phyloP scores from a whole-genome alignment of 1,140 invertebrate species.

The Trypoxylus dichotomus region DNA sequence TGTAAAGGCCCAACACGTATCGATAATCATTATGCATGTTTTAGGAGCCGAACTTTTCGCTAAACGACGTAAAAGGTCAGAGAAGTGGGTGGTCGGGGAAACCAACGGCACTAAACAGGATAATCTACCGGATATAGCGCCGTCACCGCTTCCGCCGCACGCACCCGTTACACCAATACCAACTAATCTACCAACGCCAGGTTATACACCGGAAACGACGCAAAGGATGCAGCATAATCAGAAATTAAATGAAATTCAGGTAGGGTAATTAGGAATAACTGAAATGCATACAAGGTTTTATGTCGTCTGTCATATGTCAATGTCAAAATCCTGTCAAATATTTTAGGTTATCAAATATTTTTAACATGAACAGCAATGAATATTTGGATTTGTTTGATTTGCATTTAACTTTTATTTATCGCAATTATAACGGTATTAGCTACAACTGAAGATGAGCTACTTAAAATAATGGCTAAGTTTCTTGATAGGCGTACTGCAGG shows the following conservation, averaged over 20 bases:
- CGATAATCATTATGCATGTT: too few species aligned
- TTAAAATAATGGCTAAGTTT: too few species aligned
- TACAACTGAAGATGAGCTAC: too few species aligned
- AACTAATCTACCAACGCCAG: constrained; percentile 49
- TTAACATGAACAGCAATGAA: too few species aligned
- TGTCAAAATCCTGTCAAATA: too few species aligned
- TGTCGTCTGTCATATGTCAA: not conserved
- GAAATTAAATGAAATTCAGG: constrained; percentile 61
- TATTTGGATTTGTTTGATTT: too few species aligned
- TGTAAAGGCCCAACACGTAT: too few species aligned
- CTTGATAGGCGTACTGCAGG: too few species aligned
- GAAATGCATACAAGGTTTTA: not conserved
- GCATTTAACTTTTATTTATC: too few species aligned
- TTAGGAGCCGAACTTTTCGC: constrained; percentile 84
- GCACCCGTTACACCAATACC: constrained; percentile 49
- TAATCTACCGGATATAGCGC: constrained; percentile 49
- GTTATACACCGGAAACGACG: constrained; percentile 54
- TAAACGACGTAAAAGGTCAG: constrained; percentile 80
- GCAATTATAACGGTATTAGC: too few species aligned
- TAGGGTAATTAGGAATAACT: constrained; percentile 37
- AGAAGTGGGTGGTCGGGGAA: constrained; percentile 86
- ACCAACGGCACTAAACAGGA: constrained; percentile 54
- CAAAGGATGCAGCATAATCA: constrained; percentile 57
- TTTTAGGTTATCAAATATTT: too few species aligned
- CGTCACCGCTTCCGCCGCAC: constrained; percentile 51